Conservation (phyloP, 2,797 vertebrate genomes). For the Helarctos malayanus region DNA sequence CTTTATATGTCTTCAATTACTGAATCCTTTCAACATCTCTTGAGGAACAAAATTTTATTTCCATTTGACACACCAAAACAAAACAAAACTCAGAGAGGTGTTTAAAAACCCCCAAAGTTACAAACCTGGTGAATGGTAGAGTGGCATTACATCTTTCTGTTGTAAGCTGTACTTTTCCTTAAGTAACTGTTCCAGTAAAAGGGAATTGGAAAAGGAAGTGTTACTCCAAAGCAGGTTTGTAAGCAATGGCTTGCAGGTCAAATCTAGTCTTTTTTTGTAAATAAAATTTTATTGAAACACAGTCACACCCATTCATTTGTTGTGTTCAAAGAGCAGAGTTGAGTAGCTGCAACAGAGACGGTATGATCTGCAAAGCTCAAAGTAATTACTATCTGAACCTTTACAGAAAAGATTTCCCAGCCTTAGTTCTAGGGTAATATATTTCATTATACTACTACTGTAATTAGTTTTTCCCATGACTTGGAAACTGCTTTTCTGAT, state of each 20-base stretch:
- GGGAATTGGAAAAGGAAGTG: conserved; percentile 13
- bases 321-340: conserved; percentile 52
- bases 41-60: conserved; percentile 59
- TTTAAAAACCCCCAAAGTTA: conserved; percentile 17
- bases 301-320: conserved; percentile 18
- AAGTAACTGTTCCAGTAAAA: conserved; percentile 37
- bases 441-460: conserved; percentile 7
- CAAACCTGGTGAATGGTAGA: conserved; percentile 7
- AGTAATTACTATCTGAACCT: neutral
- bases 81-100: neutral
- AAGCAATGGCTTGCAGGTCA: neutral
- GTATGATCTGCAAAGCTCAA: conserved; percentile 25
- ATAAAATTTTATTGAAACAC: conserved; percentile 44
- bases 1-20: neutral
- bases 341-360: neutral
- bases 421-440: neutral
- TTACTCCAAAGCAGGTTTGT: conserved; percentile 31
- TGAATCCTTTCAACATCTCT: conserved; percentile 2
- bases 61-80: neutral
- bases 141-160: neutral
- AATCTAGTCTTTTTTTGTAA: conserved; percentile 28
- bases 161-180: conserved; percentile 39
- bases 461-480: conserved; percentile 16
- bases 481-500: conserved; percentile 53
- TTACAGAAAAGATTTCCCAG: conserved; percentile 17